A percentile compares a stretch with the other conserved stretches of the same genome.
Evolutionary conservation across 1,140 invertebrate genomes (phyloP).

Genomic region (Samia ricini): DNA sequence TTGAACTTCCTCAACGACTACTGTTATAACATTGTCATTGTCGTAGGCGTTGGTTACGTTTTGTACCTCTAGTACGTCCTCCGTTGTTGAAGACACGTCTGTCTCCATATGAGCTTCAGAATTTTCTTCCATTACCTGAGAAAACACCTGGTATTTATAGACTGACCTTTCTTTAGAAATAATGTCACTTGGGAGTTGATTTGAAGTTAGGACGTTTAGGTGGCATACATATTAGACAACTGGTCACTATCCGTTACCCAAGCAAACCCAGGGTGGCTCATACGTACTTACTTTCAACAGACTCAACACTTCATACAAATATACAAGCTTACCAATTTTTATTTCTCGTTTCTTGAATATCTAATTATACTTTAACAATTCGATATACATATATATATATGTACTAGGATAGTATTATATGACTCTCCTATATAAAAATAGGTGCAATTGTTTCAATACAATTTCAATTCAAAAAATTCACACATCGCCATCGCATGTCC

Average conservation of each 20-base stretch:
- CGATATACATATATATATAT: background rate
- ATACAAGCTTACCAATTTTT: constrained; percentile 50
- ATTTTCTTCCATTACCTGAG: constrained; percentile 64
- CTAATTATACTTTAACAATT: background rate
- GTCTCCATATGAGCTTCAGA: constrained; percentile 59
- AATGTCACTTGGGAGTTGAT: background rate
- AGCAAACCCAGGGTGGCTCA: constrained; percentile 53
- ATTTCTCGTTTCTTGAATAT: background rate
- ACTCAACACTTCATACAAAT: constrained; percentile 66
- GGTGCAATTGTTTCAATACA: too few relatives aligned
- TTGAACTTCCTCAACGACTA: constrained; percentile 48
- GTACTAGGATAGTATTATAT: too few relatives aligned
- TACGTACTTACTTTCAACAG: constrained; percentile 68
- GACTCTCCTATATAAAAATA: too few relatives aligned
- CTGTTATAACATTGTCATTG: constrained; percentile 51
- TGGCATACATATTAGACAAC: background rate
- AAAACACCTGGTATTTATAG: constrained; percentile 45
- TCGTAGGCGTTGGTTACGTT: constrained; percentile 40
- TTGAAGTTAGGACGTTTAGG: background rate
- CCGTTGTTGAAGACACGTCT: constrained; percentile 58
- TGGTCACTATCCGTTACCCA: constrained; percentile 36
- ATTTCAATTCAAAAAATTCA: too few relatives aligned
- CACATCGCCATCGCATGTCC: constrained; percentile 60
- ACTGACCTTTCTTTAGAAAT: constrained; percentile 24
- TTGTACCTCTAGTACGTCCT: constrained; percentile 42